A percentile compares a stretch with the other conserved stretches of the same genome.
Evolutionary conservation across 2,797 vertebrate genomes (phyloP).

Genomic region (Acrocephalus scirpaceus): DNA sequence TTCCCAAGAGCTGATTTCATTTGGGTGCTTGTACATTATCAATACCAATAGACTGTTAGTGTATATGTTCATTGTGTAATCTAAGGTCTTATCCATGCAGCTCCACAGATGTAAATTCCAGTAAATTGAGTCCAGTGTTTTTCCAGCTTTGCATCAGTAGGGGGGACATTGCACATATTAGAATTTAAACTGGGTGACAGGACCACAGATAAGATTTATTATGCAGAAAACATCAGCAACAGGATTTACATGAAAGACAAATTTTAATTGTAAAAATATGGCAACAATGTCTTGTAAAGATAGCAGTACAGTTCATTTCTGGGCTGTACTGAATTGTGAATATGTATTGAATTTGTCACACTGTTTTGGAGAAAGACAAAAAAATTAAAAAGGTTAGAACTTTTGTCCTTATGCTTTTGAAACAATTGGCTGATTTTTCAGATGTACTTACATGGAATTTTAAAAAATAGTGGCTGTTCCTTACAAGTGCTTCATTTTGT

Average conservation of each 20-base stretch:
- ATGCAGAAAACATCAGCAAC: neutral
- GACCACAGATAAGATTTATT: neutral
- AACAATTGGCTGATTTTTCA: neutral
- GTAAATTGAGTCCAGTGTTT: neutral
- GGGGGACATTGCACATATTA: neutral
- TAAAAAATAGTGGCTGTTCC: neutral
- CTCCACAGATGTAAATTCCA: neutral
- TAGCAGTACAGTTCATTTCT: neutral
- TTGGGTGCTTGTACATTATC: neutral
- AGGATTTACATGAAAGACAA: neutral
- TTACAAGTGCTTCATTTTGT: constrained; percentile 3
- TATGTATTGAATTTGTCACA: neutral
- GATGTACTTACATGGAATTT: neutral
- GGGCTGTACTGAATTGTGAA: neutral
- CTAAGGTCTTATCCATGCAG: neutral
- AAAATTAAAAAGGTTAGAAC: neutral
- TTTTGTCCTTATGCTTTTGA: neutral
- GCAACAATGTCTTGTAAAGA: neutral
- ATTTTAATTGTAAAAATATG: constrained; percentile 34
- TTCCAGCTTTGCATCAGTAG: neutral
- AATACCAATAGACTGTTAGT: neutral
- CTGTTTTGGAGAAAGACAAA: neutral
- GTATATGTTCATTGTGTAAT: neutral
- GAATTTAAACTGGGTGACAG: neutral
- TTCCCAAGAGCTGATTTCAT: neutral